These are phyloP conservation scores for Cyprinodon diabolis DNA, from an alignment of 2,797 vertebrate species.

Conservation along the genomic window DNA sequence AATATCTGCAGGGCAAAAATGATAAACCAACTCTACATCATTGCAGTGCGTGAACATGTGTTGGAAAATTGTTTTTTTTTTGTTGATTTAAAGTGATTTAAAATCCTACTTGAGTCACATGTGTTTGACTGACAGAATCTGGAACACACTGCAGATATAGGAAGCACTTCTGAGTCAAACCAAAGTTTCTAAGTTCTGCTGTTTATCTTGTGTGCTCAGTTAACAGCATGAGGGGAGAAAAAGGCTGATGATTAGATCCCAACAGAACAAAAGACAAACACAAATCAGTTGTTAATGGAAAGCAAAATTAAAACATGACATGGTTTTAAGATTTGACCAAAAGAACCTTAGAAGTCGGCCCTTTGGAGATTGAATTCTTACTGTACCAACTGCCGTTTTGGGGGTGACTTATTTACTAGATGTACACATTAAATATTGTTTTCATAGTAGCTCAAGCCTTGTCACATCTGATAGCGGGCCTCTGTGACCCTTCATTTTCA, in stretches of 20 bases:
- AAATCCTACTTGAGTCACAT: conserved; percentile 42
- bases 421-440: not conserved
- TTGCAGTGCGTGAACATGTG: conserved; percentile 20
- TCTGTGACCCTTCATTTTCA: not conserved
- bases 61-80: conserved; percentile 39
- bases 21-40: conserved; percentile 61
- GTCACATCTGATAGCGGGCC: not conserved
- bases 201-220: conserved; percentile 64
- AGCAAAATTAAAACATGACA: not conserved
- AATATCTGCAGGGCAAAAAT: conserved; percentile 77
- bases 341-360: no score
- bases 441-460: not conserved
- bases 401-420: not conserved
- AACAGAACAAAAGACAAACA: not conserved
- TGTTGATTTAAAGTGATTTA: conserved; percentile 71
- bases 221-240: conserved; percentile 61
- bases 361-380: not conserved
- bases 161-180: conserved; percentile 64
- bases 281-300: not conserved
- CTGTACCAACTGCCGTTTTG: not conserved
- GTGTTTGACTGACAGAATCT: conserved; percentile 56
- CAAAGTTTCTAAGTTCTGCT: conserved; percentile 48
- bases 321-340: not conserved
- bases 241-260: conserved; percentile 23
- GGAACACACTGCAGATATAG: conserved; percentile 62